A percentile compares a stretch with the other conserved stretches of the same genome.
Evolutionary conservation across 2,113 vertebrate genomes (phyloP).

Genomic region (Clupea harengus): DNA sequence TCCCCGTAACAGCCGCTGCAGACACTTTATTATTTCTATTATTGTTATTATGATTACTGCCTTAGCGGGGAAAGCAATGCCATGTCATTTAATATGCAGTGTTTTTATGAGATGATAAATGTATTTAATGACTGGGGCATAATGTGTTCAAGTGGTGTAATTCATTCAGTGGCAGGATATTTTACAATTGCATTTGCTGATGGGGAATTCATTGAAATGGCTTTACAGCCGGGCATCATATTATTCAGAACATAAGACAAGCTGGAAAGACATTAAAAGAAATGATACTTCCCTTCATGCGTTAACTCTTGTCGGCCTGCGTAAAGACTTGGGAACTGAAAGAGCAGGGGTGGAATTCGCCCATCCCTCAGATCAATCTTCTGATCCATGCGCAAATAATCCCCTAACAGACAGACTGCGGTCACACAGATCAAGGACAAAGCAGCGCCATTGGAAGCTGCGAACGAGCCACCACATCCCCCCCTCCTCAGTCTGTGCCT

Average conservation of each 20-base stretch:
- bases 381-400: not conserved
- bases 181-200: not conserved
- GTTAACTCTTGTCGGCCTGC: not conserved
- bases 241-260: not conserved
- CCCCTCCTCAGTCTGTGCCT: not conserved
- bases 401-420: not conserved
- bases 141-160: conserved; percentile 9
- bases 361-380: conserved; percentile 4
- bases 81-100: not conserved
- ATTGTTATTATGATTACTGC: not conserved
- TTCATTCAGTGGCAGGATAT: not conserved
- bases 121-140: not conserved
- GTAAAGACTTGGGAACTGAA: not conserved
- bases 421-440: conserved; percentile 5
- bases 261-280: not conserved
- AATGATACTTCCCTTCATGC: not conserved
- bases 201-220: not conserved
- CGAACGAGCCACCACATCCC: not conserved
- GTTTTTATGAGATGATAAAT: conserved; percentile 7
- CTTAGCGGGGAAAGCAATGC: not conserved
- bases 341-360: not conserved
- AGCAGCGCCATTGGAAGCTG: not conserved
- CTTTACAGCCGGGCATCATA: not conserved
- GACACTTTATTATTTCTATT: not conserved
- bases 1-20: not conserved